Percentiles rank a stretch among this genome's conserved stretches.
Conservation (phyloP, 2,797 vertebrate species). For the Psittacula echo region DNA sequence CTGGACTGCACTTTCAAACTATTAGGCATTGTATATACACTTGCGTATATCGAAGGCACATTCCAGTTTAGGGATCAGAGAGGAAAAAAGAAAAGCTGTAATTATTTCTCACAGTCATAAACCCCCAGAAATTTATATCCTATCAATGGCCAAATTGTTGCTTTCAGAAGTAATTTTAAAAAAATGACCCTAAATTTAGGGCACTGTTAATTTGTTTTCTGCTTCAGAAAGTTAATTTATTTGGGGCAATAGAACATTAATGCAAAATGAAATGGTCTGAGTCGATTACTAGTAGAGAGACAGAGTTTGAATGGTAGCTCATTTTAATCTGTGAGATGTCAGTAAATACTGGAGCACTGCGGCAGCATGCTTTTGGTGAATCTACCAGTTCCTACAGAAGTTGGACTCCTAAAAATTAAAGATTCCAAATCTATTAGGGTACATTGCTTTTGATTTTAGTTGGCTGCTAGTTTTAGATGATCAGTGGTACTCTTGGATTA, state of each 20-base stretch:
- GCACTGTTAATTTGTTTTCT: not conserved
- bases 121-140: not conserved
- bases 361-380: not conserved
- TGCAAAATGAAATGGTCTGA: not conserved
- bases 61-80: not conserved
- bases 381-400: not conserved
- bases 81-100: not conserved
- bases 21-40: not conserved
- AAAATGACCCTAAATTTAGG: slow-evolving; percentile 2
- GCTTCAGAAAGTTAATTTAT: slow-evolving; percentile 10
- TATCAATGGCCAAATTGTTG: not conserved
- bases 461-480: not conserved
- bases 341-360: not conserved
- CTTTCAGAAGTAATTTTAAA: not conserved
- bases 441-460: not conserved
- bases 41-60: not conserved
- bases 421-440: not conserved
- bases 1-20: not conserved
- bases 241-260: not conserved
- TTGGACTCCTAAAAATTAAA: not conserved
- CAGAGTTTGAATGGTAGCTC: not conserved
- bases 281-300: slow-evolving; percentile 2
- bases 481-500: not conserved
- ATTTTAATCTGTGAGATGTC: not conserved
- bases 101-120: not conserved